Base-by-base conservation (phyloP, 2,797 vertebrate genomes). In the Malacoctenus gilli region DNA sequence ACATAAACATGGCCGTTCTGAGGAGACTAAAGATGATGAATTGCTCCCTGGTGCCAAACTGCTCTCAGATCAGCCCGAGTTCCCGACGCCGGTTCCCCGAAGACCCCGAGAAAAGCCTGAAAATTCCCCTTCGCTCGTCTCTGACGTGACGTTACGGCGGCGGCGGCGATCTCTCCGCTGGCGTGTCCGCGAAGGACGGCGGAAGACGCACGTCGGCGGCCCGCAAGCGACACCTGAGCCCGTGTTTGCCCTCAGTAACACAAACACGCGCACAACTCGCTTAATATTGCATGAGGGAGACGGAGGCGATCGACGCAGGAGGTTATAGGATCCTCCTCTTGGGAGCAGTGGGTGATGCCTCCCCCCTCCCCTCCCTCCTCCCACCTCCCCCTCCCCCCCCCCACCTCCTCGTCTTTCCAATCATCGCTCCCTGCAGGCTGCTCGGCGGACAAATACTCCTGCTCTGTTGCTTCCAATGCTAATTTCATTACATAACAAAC, bases 181-280 rank as follows among this genome's bases (percentile, higher is more conserved):
- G n/a, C n/a, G n/a, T n/a, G 25, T 28, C 25, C 9, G 5, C 5
- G 9, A 28, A 28, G 25, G 25, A 9, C 25, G 9, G 25, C 5
- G 9, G 25, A n/a, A 28, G 25, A 28, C 2, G 25, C 6, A 9
- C 6, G 25, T 1, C 25, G 2, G 25, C 0, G 28, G 56, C 40
- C 58, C 41, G 15, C 30, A 25, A 31, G n/a, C 25, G 72, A 75
- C 75, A 85, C 78, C 84, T 79, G 79, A 86, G 72, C 70, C 74
- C 28, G 13, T 23, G 0, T 55, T 57, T 51, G 55, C 52, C 56
- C 66, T n/a, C 0, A 4, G 25, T 28, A 6, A 28, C 25, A 28
- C 25, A 28, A 28, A 25, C 23, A 25, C 23, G 8, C 23, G 8
- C 23, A 25, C 23, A 25, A 9, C 25, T 28, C 54, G 84, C 87